phyloP scores from a whole-genome alignment of 2,797 vertebrate species.

The Forpus xanthops region DNA sequence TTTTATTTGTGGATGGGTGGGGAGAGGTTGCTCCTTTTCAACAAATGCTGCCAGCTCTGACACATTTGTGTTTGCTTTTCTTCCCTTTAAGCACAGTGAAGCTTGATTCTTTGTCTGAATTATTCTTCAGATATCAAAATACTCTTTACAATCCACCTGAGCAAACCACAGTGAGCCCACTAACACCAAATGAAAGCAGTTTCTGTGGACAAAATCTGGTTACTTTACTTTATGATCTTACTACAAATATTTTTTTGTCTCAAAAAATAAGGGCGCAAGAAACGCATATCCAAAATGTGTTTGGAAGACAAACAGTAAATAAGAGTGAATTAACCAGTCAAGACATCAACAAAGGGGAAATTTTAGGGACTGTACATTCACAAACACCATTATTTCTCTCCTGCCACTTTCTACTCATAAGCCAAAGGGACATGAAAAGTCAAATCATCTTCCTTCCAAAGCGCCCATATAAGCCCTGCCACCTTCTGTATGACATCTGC shows the following conservation, averaged over 20 bases:
- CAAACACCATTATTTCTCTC: neutral
- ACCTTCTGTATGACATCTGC: neutral
- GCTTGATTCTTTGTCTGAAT: neutral
- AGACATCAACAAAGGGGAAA: neutral
- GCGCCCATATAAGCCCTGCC: neutral
- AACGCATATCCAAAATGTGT: neutral
- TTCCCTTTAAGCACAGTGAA: neutral
- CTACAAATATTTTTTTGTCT: neutral
- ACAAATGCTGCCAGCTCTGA: neutral
- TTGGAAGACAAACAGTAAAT: neutral
- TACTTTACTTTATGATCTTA: neutral
- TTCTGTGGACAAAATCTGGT: neutral
- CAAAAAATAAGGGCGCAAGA: neutral
- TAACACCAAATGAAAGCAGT: neutral
- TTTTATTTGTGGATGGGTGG: conserved; percentile 1
- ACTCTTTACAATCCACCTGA: neutral
- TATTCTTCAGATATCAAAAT: neutral
- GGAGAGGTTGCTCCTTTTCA: conserved; percentile 7
- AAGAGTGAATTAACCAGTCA: neutral
- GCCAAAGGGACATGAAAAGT: neutral
- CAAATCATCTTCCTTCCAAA: neutral
- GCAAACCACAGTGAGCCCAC: neutral
- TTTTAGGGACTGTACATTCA: neutral
- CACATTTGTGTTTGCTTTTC: neutral
- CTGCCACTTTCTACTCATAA: neutral